Evolutionary conservation across 2,888 invertebrate species (phyloP), one percentile per base, ranked within the genome.

Genomic region (Catocala nupta): DNA sequence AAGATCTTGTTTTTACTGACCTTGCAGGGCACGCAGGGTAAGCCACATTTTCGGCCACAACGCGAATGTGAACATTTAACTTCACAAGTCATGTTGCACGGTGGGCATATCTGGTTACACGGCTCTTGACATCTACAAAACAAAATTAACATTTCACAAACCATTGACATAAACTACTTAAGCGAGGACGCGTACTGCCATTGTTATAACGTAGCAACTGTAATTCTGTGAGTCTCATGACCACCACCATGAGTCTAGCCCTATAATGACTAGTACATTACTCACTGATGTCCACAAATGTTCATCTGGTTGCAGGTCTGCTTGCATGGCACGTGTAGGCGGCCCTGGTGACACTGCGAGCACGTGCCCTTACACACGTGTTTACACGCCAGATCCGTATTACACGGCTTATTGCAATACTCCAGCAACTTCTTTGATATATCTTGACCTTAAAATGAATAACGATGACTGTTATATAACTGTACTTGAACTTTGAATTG

Each of bases 251-350:
- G 4, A 25, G 25, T 25, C 25, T 25, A 25, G 25, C 25, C 25
- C 25, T 25, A 25, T 25, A 25, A 3, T 25, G 25, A 25, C 25
- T 25, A 25, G 3, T 25, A 25, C 25, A 25, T 25, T 25, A 25
- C 87, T 87, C 79, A 95, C 94, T 90, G 85, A 81, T 96, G 96
- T 39, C 96, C 95, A 82, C 96, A 96, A 52, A 96, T 93, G 64
- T 96, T 91, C 10, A 81, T 73, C 55, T 92, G 92, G 5, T 91
- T 89, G 84, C 97, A 97, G 13, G 87, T 84, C 72, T 94, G 89
- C 42, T 73, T 69, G 84, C 96, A 96, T 16, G 94, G 86, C 60
- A 75, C 80, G 83, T 97, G 97, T 59, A 96, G 83, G 8, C 96
- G 92, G 48, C 96, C 96, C 78, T 95, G 95, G 43, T 73, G 82